Evolutionary conservation across 2,797 vertebrate genomes (phyloP).

Genomic region (Gadopsis bispinosus): DNA sequence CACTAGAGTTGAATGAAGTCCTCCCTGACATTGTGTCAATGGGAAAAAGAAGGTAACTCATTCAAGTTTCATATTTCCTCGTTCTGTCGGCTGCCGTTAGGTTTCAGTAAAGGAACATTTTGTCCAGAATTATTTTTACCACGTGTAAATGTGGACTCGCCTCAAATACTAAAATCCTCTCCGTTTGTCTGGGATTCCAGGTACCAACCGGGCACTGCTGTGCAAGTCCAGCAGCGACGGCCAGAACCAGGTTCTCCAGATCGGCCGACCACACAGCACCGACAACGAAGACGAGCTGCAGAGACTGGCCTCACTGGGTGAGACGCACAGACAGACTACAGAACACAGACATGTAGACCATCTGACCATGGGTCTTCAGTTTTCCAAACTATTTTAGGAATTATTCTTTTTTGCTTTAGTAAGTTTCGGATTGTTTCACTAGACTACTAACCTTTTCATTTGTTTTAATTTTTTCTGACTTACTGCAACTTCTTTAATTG

Average conservation of each 20-base stretch:
- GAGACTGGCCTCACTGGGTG: conserved; percentile 92
- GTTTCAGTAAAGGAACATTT: background rate
- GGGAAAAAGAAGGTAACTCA: background rate
- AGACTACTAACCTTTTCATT: background rate
- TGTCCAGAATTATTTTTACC: background rate
- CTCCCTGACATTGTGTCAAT: background rate
- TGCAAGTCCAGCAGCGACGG: conserved; percentile 95
- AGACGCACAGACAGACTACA: conserved; percentile 49
- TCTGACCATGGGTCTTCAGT: background rate
- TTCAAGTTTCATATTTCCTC: background rate
- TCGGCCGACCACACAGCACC: conserved; percentile 91
- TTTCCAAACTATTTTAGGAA: background rate
- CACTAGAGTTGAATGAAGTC: background rate
- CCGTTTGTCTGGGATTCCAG: conserved; percentile 75
- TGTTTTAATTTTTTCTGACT: background rate
- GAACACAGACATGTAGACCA: background rate
- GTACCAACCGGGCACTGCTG: conserved; percentile 93
- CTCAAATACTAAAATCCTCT: background rate
- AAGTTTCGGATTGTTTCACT: background rate
- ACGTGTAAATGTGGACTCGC: background rate
- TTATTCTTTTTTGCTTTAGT: background rate
- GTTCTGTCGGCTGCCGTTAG: no score
- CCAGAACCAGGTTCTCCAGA: conserved; percentile 95
- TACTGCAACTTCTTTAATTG: background rate
- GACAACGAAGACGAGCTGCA: conserved; percentile 97